Conservation (phyloP, 2,797 vertebrate species). For the Allobates femoralis region DNA sequence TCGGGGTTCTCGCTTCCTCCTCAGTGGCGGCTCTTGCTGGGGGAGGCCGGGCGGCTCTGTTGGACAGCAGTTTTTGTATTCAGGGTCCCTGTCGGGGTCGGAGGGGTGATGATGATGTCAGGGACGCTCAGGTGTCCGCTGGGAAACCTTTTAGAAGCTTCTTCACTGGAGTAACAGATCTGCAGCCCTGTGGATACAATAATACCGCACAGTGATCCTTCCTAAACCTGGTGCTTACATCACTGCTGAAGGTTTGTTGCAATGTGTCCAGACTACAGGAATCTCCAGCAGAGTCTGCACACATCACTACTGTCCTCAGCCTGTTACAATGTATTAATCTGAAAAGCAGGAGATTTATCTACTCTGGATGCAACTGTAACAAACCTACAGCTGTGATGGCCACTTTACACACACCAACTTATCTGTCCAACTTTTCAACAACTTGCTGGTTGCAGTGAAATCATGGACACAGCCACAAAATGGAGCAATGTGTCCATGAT, state of each 20-base stretch:
- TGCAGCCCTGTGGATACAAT: constrained; percentile 71
- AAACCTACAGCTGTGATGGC: background rate
- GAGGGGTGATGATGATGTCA: constrained; percentile 79
- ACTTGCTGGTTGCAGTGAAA: too few species aligned
- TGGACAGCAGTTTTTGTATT: constrained; percentile 59
- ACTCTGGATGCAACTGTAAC: background rate
- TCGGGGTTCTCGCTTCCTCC: background rate
- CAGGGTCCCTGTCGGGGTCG: constrained; percentile 73
- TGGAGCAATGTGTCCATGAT: too few species aligned
- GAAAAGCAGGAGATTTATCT: background rate
- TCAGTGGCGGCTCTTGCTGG: constrained; percentile 20
- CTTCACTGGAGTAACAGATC: constrained; percentile 70
- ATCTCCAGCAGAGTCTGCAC: too few species aligned
- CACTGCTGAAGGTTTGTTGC: background rate
- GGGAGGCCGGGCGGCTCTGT: background rate
- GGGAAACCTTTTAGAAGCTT: rapidly evolving
- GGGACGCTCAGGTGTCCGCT: constrained; percentile 73
- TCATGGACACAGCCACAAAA: too few species aligned
- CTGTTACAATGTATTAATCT: background rate
- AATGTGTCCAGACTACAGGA: background rate
- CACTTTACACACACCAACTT: too few species aligned
- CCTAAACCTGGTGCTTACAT: too few species aligned
- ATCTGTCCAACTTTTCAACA: too few species aligned
- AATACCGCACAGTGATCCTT: background rate
- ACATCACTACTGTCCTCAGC: too few species aligned